Evolutionary conservation across 2,797 vertebrate species (phyloP), one percentile per base, ranked within the genome.

Genomic region (Diceros bicornis): DNA sequence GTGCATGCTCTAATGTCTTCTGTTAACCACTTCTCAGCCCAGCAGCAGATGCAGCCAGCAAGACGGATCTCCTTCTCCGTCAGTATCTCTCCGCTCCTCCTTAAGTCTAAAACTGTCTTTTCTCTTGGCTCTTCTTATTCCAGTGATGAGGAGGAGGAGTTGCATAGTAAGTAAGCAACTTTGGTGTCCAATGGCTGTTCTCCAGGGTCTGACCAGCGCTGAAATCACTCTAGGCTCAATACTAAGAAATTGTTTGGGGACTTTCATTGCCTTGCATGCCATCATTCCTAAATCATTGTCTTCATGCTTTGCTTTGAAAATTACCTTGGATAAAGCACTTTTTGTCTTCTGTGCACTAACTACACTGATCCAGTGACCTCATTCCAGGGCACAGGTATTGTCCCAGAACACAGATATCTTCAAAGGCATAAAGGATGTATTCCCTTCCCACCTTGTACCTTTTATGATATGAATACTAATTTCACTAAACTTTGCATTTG

Each of bases 31-130:
- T 98, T 98, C 98, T 98, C 99, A 99, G 99, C 98, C 59, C 99
- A 99, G 97, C 99, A 98, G 98, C 98, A 98, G 98, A 98, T 97
- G 98, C 99, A 99, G 98, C 99, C 98, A 98, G 98, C 99, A 97
- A 99, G 99, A 98, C 98, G 98, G 98, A 98, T 99, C 98, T 99
- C 99, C 98, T 99, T 99, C 99, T 99, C 99, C 98, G 99, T 99
- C 99, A 99, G 97, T 98, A 99, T 99, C 98, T 99, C 99, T 98
- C 99, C 99, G 61, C 99, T 99, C 98, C 99, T 99, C 98, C 98
- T 99, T 99, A 99, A 99, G 99, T 99, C 99, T 99, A 99, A 99
- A 99, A 99, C 99, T 98, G 98, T 99, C 97, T 98, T 99, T 99
- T 99, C 99, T 98, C 98, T 99, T 98, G 99, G 99, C 99, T 99